Percentiles rank a stretch among this genome's conserved stretches.
These are phyloP conservation scores for Pholis gunnellus DNA, from an alignment of 2,113 vertebrate genomes.

Conservation along the genomic window DNA sequence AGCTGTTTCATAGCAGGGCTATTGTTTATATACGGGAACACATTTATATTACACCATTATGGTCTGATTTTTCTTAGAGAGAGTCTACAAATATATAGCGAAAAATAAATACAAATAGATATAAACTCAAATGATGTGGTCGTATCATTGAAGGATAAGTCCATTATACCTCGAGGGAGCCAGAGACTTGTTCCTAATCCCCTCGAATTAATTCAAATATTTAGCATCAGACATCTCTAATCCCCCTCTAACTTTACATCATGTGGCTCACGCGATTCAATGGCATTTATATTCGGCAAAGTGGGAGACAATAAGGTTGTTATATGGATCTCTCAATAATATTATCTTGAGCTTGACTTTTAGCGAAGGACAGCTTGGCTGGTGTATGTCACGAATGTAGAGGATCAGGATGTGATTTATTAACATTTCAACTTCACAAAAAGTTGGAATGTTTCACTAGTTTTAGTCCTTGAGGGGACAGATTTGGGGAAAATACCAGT, in stretches of 20 bases:
- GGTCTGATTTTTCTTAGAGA: not conserved
- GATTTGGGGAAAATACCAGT: not conserved
- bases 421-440: not conserved
- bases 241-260: constrained; percentile 53
- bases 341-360: not conserved
- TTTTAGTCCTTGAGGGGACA: not conserved
- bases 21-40: constrained; percentile 19
- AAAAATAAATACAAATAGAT: constrained; percentile 25
- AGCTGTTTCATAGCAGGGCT: not conserved
- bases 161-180: constrained; percentile 48
- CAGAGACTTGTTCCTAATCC: constrained; percentile 47
- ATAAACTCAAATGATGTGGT: constrained; percentile 17
- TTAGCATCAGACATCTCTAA: constrained; percentile 58
- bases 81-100: constrained; percentile 9
- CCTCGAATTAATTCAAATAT: constrained; percentile 65
- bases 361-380: not conserved
- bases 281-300: constrained; percentile 37
- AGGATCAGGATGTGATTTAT: not conserved
- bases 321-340: constrained; percentile 6
- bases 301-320: constrained; percentile 31
- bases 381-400: not conserved
- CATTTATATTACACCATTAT: not conserved
- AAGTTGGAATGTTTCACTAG: not conserved
- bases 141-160: constrained; percentile 59
- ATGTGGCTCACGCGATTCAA: constrained; percentile 38